Evolutionary conservation across 2,797 vertebrate genomes (phyloP).

Genomic region (Setipinna tenuifilis): DNA sequence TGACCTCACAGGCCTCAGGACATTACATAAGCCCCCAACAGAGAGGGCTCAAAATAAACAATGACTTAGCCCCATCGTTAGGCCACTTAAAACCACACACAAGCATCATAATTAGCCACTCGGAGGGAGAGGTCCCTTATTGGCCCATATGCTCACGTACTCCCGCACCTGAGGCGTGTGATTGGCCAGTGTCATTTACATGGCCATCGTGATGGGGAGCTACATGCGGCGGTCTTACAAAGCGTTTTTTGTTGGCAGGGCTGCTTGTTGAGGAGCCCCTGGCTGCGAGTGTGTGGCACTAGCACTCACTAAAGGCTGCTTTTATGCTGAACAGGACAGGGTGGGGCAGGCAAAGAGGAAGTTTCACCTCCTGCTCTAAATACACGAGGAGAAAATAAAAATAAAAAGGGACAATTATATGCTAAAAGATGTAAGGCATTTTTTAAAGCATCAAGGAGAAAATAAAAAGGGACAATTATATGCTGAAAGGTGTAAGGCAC

Average conservation of each 20-base stretch:
- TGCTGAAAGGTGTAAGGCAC: not conserved
- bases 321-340: not conserved
- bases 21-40: constrained; percentile 15
- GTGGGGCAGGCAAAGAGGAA: not conserved
- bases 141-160: not conserved
- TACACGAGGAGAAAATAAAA: not conserved
- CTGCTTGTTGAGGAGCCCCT: not conserved
- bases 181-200: not conserved
- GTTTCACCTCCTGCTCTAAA: not conserved
- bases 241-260: not conserved
- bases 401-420: not conserved
- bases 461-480: not conserved
- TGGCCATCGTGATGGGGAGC: not conserved
- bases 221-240: not conserved
- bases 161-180: not conserved
- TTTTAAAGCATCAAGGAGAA: not conserved
- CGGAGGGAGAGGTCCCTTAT: not conserved
- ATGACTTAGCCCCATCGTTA: constrained; percentile 9
- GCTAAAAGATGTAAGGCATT: not conserved
- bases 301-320: not conserved
- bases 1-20: constrained; percentile 41
- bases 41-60: constrained; percentile 38
- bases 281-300: not conserved
- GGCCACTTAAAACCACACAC: not conserved
- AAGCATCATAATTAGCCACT: not conserved